Conservation (phyloP, 2,113 vertebrate species). For the Lepus timidus region DNA sequence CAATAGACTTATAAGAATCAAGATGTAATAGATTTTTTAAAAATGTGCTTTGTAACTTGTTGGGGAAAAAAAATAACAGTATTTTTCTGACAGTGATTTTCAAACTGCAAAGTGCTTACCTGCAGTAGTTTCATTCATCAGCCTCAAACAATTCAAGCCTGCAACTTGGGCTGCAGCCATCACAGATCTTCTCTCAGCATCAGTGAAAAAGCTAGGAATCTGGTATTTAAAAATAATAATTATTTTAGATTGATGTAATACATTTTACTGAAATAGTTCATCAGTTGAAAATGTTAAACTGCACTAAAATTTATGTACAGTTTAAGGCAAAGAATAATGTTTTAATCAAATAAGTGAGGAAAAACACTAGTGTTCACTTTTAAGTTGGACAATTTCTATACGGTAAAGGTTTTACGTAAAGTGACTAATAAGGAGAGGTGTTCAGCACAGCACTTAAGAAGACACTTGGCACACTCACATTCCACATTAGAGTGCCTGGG, state of each 20-base stretch:
- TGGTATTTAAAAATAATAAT: slow-evolving; percentile 78
- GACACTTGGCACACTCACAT: no score
- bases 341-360: slow-evolving; percentile 28
- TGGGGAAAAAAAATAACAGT: not conserved
- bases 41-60: not conserved
- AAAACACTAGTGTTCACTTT: not conserved
- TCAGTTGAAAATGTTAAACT: slow-evolving; percentile 31
- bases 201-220: slow-evolving; percentile 97
- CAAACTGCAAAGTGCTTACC: slow-evolving; percentile 85
- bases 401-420: not conserved
- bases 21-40: not conserved
- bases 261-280: slow-evolving; percentile 40
- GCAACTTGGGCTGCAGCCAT: slow-evolving; percentile 95
- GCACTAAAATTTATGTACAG: not conserved
- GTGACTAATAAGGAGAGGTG: not conserved
- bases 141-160: slow-evolving; percentile 95
- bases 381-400: slow-evolving; percentile 3
- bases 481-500: no score
- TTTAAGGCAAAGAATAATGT: slow-evolving; percentile 21
- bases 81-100: slow-evolving; percentile 40
- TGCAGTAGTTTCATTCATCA: slow-evolving; percentile 98
- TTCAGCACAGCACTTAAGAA: no score
- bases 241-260: not conserved
- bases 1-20: slow-evolving; percentile 16
- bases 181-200: slow-evolving; percentile 95